Base-by-base conservation (phyloP, 2,888 invertebrate species). In the Campoplex capitator region DNA sequence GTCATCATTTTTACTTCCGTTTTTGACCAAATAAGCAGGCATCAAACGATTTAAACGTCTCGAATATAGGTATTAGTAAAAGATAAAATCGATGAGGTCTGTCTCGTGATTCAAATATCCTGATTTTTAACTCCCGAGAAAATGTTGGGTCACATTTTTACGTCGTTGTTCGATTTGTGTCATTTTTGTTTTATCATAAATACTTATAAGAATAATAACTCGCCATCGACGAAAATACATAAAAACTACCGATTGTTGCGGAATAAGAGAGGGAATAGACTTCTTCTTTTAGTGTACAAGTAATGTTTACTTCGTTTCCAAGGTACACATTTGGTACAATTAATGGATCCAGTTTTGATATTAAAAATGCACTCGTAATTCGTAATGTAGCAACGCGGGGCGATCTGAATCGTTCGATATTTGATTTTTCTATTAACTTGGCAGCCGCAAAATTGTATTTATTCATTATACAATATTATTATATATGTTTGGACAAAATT, bases 281-380 rank as follows among this genome's bases (percentile, higher is more conserved):
- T 75, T 78, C 76, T 75, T 78, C 75, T 62, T 56, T 23, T 23
- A 23, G 23, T 23, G 65, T 68, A 56, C 71, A 28, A 87, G 86
- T 56, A 81, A 88, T 81, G 71, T 48, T 71, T 16, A 32, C 48
- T 71, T 8, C 48, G 18, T 32, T 23, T 42, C 38, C 23, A 23
- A 23, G n/a, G 7, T 6, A 70, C 3, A 32, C 16, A 71, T 71
- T 7, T 32, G 3, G 48, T 71, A 48, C 48, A 48, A 18, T 7
- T 23, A 23, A 38, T 38, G 48, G 48, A 32, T 42, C 42, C n/a
- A 23, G 23, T n/a, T 51, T 35, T 8, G 18, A 11, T 32, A 71
- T 42, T 32, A 51, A 28, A 16, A 51, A 18, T 32, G 51, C 16
- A 71, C 18, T 32, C 71, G 18, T 51, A 8, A 32, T 51, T 71